Evolutionary conservation across 2,113 vertebrate genomes (phyloP).

Genomic region (Solenodon paradoxus): DNA sequence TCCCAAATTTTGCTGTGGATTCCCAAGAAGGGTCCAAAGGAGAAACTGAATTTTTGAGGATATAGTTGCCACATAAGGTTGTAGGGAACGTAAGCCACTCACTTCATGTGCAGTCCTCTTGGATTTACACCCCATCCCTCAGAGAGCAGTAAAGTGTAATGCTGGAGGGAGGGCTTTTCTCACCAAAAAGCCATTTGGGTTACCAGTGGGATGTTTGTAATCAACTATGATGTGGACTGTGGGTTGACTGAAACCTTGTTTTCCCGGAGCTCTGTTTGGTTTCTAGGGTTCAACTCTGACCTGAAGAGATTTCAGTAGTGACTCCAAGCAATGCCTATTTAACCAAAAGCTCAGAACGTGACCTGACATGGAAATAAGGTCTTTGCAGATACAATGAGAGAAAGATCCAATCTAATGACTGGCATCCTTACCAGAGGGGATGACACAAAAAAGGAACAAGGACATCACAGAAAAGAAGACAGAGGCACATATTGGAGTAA

Average conservation of each 20-base stretch:
- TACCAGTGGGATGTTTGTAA: neutral
- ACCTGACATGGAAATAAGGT: neutral
- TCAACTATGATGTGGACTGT: neutral
- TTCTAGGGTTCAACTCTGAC: neutral
- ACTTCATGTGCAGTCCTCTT: neutral
- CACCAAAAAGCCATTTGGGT: neutral
- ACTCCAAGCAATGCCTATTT: neutral
- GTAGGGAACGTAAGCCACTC: fast-evolving
- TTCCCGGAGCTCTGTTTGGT: neutral
- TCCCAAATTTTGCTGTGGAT: neutral
- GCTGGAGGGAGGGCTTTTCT: neutral
- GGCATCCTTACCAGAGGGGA: neutral
- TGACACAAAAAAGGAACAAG: neutral
- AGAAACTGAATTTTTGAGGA: neutral
- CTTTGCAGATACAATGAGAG: neutral
- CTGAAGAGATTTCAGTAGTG: too few relatives aligned
- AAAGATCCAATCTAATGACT: neutral
- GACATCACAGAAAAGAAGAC: neutral
- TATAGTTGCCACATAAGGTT: neutral
- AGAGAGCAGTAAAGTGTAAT: neutral
- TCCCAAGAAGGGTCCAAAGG: neutral
- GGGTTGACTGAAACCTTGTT: neutral
- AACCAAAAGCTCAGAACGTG: neutral
- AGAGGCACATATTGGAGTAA: neutral
- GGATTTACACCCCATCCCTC: neutral